phyloP scores from a whole-genome alignment of 1,140 invertebrate species.

The Polypedilum pembai region DNA sequence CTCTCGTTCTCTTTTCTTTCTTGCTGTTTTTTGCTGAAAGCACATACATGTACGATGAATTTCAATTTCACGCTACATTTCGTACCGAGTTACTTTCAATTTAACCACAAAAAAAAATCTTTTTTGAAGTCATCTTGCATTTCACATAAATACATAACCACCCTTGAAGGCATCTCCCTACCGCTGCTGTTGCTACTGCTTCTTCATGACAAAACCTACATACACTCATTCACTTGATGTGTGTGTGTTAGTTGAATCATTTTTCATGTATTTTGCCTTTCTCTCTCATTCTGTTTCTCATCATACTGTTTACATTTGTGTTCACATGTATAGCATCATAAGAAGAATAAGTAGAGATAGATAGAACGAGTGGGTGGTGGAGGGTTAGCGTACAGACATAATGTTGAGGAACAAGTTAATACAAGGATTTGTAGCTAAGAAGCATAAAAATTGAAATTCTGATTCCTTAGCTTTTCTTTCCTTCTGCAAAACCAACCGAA shows the following conservation, averaged over 20 bases:
- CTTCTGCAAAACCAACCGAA: not conserved
- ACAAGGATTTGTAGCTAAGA: conserved; percentile 13
- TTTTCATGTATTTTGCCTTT: conserved; percentile 20
- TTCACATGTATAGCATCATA: not conserved
- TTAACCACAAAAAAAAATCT: conserved; percentile 12
- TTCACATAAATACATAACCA: conserved; percentile 8
- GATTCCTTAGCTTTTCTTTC: conserved; percentile 20
- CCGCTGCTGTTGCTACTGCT: not conserved
- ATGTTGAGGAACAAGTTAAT: conserved; percentile 23
- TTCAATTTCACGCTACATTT: conserved; percentile 28
- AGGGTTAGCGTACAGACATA: not conserved
- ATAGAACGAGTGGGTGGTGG: not conserved
- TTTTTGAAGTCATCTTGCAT: conserved; percentile 27
- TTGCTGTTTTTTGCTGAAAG: conserved; percentile 20
- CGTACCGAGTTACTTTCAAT: conserved; percentile 21
- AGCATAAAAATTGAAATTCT: conserved; percentile 27
- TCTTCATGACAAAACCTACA: not conserved
- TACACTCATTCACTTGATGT: not conserved
- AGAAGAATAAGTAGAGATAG: not conserved
- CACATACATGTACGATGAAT: conserved; percentile 26
- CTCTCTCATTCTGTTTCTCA: not conserved
- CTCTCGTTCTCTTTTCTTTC: not conserved
- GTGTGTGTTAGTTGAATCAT: conserved; percentile 20
- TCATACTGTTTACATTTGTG: conserved; percentile 23
- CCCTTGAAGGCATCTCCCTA: not conserved